Evolutionary conservation across 2,113 vertebrate species (phyloP).

Genomic region (Gambusia affinis): DNA sequence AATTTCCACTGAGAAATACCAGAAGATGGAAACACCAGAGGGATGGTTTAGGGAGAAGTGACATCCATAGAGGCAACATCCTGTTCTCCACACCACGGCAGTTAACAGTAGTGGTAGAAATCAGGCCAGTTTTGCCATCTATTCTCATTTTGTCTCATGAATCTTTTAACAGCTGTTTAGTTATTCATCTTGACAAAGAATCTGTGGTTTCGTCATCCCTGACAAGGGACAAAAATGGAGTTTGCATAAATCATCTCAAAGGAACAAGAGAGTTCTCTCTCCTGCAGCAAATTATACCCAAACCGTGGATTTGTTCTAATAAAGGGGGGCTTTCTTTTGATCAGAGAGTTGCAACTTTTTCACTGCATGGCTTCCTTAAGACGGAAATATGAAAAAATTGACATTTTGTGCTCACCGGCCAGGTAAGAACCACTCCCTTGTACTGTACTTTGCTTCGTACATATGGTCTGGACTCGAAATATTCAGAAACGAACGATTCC

Average conservation of each 20-base stretch:
- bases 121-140: conserved; percentile 43
- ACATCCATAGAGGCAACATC: conserved; percentile 37
- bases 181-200: conserved; percentile 61
- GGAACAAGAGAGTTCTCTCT: conserved; percentile 7
- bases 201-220: conserved; percentile 48
- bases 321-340: not conserved
- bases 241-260: conserved; percentile 34
- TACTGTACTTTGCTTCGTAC: too few relatives aligned
- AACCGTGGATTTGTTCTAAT: conserved; percentile 2
- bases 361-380: not conserved
- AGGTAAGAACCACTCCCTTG: too few relatives aligned
- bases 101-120: conserved; percentile 19
- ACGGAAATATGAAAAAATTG: not conserved
- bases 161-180: conserved; percentile 59
- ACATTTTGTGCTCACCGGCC: not conserved
- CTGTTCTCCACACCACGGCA: conserved; percentile 63
- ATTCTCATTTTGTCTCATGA: conserved; percentile 55
- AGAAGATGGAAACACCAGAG: conserved; percentile 54
- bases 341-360: not conserved
- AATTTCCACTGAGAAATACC: conserved; percentile 56
- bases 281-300: conserved; percentile 6
- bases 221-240: conserved; percentile 29
- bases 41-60: conserved; percentile 29
- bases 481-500: too few relatives aligned
- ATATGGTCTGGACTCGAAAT: too few relatives aligned